Conservation (phyloP, 1,140 invertebrate genomes). For the Monomorium pharaonis region DNA sequence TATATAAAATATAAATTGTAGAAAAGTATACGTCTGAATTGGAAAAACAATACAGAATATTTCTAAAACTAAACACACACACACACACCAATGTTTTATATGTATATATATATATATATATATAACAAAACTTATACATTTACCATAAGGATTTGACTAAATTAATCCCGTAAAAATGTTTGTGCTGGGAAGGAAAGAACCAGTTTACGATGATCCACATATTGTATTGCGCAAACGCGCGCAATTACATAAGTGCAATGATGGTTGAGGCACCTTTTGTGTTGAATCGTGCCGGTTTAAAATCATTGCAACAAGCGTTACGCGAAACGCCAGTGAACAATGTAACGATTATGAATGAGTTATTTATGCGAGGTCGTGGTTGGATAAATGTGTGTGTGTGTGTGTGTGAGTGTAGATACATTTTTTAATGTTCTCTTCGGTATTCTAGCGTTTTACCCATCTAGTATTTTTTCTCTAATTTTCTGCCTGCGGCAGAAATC, state of each 20-base stretch:
- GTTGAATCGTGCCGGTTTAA: constrained; percentile 1
- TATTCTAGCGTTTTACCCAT: neutral
- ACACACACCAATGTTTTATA: no score
- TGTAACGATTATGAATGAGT: constrained; percentile 13
- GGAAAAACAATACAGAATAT: neutral
- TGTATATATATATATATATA: no score
- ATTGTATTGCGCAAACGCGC: constrained; percentile 15
- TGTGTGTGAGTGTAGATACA: neutral
- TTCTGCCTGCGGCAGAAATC: neutral
- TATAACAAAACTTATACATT: neutral
- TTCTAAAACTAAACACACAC: no score
- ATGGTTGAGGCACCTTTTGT: constrained; percentile 27
- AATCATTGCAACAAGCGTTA: constrained; percentile 3
- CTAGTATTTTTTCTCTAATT: neutral
- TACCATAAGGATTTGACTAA: neutral
- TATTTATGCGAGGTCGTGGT: constrained; percentile 23
- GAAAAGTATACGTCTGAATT: neutral
- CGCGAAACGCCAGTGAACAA: constrained; percentile 20
- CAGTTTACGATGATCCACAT: constrained; percentile 26
- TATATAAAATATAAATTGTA: neutral
- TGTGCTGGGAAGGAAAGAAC: neutral
- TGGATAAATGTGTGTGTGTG: no score
- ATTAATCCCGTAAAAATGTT: neutral
- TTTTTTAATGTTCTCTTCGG: neutral
- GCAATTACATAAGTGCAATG: constrained; percentile 29